phyloP scores from a whole-genome alignment of 2,888 invertebrate species.

The Cecidostiba fungosa region DNA sequence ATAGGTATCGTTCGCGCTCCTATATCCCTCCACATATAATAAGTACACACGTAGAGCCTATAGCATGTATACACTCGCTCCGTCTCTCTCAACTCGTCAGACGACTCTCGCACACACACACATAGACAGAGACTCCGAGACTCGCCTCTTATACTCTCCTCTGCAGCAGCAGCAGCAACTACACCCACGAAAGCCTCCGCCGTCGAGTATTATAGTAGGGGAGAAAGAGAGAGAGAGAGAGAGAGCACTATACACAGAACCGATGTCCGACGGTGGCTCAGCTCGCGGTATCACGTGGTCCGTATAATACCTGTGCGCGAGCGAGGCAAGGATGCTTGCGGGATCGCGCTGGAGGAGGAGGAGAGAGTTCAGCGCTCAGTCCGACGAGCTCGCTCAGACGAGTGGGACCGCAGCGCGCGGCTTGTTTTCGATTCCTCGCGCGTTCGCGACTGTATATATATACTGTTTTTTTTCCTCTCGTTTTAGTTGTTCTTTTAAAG shows the following conservation, averaged over 20 bases:
- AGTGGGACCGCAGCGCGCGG: constrained; percentile 64
- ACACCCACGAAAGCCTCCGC: constrained; percentile 53
- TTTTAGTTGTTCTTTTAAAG: too few relatives aligned
- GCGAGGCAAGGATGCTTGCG: constrained; percentile 75
- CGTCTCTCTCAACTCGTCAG: constrained; percentile 59
- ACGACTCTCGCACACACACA: constrained; percentile 52
- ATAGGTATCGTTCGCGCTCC: not conserved
- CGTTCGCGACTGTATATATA: not conserved
- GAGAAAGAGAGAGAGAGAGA: not conserved
- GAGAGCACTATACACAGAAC: constrained; percentile 66
- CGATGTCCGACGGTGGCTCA: constrained; percentile 71
- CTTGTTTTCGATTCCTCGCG: not conserved
- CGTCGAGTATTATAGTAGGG: not conserved
- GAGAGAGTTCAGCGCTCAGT: constrained; percentile 69
- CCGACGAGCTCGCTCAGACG: constrained; percentile 71
- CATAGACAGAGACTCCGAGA: not conserved
- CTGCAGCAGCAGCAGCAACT: constrained; percentile 9
- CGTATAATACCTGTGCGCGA: constrained; percentile 47
- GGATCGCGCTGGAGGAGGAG: constrained; percentile 67
- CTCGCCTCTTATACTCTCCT: constrained; percentile 6
- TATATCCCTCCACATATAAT: not conserved
- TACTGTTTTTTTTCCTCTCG: too few relatives aligned
- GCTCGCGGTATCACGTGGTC: constrained; percentile 74
- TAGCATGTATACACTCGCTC: not conserved
- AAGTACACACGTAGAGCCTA: not conserved